Evolutionary conservation across 2,113 vertebrate genomes (phyloP), one percentile per base, ranked within the genome.

Genomic region (Archocentrus centrarchus): DNA sequence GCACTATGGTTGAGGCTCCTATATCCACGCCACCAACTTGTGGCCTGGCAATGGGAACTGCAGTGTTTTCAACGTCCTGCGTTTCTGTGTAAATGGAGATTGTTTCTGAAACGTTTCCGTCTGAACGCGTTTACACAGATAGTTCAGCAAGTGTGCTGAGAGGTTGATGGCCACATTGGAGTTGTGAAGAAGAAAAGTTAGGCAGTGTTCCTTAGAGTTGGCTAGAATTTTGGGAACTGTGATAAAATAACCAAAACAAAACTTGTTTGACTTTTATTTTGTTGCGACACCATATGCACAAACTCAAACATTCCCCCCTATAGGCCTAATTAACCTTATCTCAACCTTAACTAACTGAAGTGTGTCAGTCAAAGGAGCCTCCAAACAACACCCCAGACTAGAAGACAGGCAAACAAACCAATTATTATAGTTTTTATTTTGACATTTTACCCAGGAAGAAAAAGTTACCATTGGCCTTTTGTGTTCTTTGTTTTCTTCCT

Each of bases 251-350:
- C 6, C 2, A 50, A 32, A 53, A 7, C 15, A 17, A 57, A 77
- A 75, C n/a, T 80, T 39, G 3, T 32, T 77, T 44, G 11, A 60
- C 15, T 35, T 44, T 14, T 24, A 32, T 39, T 86, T 59, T 81
- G 39, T 37, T 83, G 50, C 7, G 9, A 20, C 30, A 63, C 78
- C 70, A 80, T 59, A 77, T 75, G 60, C 50, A 79, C 66, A 50
- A 66, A 82, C 44, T 59, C 17, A 50, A 75, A 60, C 3, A 64
- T 60, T 53, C 7, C 76, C 82, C 82, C 86, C 89, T 18, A 35
- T 14, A 85, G 90, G 18, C 68, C 53, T 81, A 89, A 92, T 94
- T 89, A 93, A 81, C 79, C 62, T 81, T 11, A 61, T 68, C 20
- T 59, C 10, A 77, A 20, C 66, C 79, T 70, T 20, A 57, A 30